Percentiles rank a stretch among this genome's conserved stretches.
Conservation (phyloP, 2,113 vertebrate genomes). For the Oceanites oceanicus region DNA sequence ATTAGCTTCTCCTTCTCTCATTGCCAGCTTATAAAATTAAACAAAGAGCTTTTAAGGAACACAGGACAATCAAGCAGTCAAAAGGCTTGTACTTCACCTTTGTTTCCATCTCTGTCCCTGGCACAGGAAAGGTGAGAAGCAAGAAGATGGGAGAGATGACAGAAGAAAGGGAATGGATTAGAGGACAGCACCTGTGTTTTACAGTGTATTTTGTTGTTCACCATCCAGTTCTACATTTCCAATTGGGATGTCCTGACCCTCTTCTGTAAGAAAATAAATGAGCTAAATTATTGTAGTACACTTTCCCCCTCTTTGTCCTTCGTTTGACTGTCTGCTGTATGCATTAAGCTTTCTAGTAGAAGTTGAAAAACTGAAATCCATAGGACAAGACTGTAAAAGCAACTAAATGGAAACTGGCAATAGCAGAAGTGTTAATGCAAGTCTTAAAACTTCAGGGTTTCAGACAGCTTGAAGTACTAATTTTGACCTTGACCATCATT, state of each 20-base stretch:
- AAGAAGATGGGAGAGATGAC: neutral
- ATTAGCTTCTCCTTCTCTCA: neutral
- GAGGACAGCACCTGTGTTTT: neutral
- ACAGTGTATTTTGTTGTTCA: neutral
- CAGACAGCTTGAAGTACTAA: neutral
- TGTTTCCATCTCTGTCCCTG: neutral
- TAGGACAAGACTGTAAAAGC: neutral
- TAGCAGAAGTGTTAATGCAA: neutral
- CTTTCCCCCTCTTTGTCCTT: neutral
- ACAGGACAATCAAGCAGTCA: neutral
- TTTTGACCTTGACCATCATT: neutral
- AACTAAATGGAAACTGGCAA: neutral
- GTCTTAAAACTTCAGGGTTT: neutral
- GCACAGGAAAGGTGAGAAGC: neutral
- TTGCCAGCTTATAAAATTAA: neutral
- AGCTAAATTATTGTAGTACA: neutral
- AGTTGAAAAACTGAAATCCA: neutral
- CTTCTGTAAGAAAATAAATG: neutral
- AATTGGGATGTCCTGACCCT: neutral
- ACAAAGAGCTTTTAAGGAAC: neutral
- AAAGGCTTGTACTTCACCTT: neutral
- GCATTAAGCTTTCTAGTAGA: neutral
- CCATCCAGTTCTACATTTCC: neutral
- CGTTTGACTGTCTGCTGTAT: neutral
- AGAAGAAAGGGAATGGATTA: neutral